phyloP scores from a whole-genome alignment of 1,140 invertebrate species.

The Thaumetopoea pityocampa region DNA sequence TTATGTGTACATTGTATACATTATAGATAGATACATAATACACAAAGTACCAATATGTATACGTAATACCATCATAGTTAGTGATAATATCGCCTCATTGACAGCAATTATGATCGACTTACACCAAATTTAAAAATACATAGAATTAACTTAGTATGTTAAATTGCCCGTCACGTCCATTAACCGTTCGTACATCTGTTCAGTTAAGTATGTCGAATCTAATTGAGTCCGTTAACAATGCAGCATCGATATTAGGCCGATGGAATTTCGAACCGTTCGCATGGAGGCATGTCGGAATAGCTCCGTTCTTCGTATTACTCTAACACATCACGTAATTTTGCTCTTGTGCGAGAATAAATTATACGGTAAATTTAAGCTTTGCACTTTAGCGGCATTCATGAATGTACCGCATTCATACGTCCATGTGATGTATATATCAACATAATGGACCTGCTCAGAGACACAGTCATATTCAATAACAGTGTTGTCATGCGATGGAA shows the following conservation, averaged over 20 bases:
- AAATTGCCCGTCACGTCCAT: slow-evolving; percentile 33
- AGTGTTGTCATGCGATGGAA: too few relatives aligned
- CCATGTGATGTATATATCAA: too few relatives aligned
- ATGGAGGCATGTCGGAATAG: slow-evolving; percentile 27
- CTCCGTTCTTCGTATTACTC: slow-evolving; percentile 23
- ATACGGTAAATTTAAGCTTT: slow-evolving; percentile 19
- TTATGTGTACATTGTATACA: too few relatives aligned
- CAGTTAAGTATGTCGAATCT: too few relatives aligned
- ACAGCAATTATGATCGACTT: slow-evolving; percentile 29
- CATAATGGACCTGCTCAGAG: slow-evolving; percentile 7
- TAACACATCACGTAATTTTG: slow-evolving; percentile 25
- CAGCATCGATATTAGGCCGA: slow-evolving; percentile 37
- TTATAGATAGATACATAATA: too few relatives aligned
- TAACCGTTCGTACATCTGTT: slow-evolving; percentile 29
- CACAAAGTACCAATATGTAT: too few relatives aligned
- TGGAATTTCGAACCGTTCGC: slow-evolving; percentile 34
- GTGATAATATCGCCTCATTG: slow-evolving; percentile 10
- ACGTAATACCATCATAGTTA: too few relatives aligned
- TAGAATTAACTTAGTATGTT: slow-evolving; percentile 29
- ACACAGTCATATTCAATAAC: too few relatives aligned
- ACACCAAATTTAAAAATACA: slow-evolving; percentile 35
- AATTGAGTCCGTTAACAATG: slow-evolving; percentile 50
- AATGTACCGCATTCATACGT: slow-evolving; percentile 15
- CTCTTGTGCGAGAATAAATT: slow-evolving; percentile 23
- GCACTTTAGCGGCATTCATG: slow-evolving; percentile 19